Evolutionary conservation across 2,888 invertebrate genomes (phyloP).

Genomic region (Clanis bilineata): DNA sequence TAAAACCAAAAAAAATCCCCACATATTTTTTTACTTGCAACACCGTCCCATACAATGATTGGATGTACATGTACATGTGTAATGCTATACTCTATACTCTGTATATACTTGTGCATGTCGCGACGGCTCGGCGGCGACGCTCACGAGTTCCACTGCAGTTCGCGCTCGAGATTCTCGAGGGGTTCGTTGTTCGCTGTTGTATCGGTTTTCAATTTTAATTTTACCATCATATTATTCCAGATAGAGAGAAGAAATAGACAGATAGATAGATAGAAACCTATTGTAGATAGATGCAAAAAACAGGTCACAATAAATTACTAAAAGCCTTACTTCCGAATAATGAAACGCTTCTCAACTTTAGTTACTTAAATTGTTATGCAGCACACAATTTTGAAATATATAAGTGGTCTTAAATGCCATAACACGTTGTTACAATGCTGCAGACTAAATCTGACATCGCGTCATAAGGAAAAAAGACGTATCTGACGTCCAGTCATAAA

Average conservation of each 20-base stretch:
- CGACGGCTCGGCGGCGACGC: conserved; percentile 29
- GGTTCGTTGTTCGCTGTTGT: conserved; percentile 78
- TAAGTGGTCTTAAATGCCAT: too few relatives aligned
- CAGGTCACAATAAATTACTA: too few relatives aligned
- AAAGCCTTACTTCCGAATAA: too few relatives aligned
- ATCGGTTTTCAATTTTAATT: conserved; percentile 27
- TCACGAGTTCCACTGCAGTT: conserved; percentile 71
- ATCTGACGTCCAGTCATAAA: too few relatives aligned
- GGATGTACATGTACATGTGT: background rate
- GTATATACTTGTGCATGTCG: conserved; percentile 13
- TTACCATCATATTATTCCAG: background rate
- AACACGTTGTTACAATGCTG: too few relatives aligned
- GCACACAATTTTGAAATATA: too few relatives aligned
- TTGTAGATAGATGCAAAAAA: too few relatives aligned
- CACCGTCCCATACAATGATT: background rate
- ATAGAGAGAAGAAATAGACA: background rate
- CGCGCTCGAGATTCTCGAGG: conserved; percentile 76
- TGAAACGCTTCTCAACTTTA: too few relatives aligned
- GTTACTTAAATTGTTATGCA: too few relatives aligned
- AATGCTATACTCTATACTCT: conserved; percentile 27
- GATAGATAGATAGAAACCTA: background rate
- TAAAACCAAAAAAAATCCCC: background rate
- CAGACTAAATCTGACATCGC: too few relatives aligned
- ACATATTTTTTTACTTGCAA: background rate
- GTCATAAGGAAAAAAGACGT: too few relatives aligned